Evolutionary conservation across 2,797 vertebrate species (phyloP), one percentile per base, ranked within the genome.

Genomic region (Florisuga fusca): DNA sequence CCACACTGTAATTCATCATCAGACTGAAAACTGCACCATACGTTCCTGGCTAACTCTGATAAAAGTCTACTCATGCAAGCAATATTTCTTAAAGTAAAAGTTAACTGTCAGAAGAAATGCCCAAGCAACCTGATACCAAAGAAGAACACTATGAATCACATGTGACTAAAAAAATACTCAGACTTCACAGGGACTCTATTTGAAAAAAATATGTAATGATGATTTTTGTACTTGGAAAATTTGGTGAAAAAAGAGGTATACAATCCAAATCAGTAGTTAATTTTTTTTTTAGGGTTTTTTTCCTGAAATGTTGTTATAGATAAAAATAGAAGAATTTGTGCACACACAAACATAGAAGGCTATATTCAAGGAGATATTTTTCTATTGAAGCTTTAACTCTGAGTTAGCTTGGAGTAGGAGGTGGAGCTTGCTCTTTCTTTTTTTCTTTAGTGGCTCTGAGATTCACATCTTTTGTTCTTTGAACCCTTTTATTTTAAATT

Each of bases 401-500:
- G 69, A 84, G 73, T 90, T 93, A 95, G 16, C 61, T 90, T 45
- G 69, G 53, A 25, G n/a, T 95, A 63, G 93, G 77, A 92, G 71
- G 62, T 84, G 62, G 89, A 89, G 85, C 75, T 76, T 94, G 21
- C 69, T 71, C 36, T 93, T 84, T 80, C 57, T 83, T 61, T 79
- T 68, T 90, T 97, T 96, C 84, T 84, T 97, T 94, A 95, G 86
- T 74, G 95, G 63, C 92, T 97, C 97, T 97, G 94, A 97, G 91
- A 97, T 95, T 96, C 86, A 74, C 53, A 86, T 89, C 84, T 97
- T 97, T 96, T 97, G 85, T 97, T 97, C 93, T 94, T 93, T 21
- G 0, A 51, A 68, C 74, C 64, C 38, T 94, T 55, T 73, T 91
- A 82, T 92, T 97, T 93, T 77, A 94, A 96, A 94, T 94, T 88